phyloP scores from a whole-genome alignment of 2,113 vertebrate genomes.

The Eretmochelys imbricata region DNA sequence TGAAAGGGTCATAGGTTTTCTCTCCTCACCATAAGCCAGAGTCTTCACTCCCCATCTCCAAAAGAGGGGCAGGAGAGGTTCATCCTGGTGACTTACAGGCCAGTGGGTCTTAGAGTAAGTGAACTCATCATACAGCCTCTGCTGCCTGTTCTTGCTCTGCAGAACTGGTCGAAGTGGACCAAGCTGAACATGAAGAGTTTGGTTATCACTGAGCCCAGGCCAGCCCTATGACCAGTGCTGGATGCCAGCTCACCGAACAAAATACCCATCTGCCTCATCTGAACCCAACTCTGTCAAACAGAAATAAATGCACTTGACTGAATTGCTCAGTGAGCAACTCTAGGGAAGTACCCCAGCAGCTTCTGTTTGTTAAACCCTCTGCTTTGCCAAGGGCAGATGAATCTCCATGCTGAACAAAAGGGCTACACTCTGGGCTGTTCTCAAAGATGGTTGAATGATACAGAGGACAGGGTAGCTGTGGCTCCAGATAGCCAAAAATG shows the following conservation, averaged over 20 bases:
- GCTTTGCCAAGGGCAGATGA: neutral
- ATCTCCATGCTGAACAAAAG: neutral
- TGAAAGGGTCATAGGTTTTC: neutral
- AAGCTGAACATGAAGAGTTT: neutral
- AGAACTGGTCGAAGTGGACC: neutral
- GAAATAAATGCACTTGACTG: neutral
- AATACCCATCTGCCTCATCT: neutral
- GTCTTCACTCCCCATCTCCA: neutral
- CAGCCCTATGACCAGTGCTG: neutral
- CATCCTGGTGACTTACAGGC: neutral
- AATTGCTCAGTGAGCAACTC: neutral
- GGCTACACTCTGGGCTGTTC: neutral
- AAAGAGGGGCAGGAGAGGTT: neutral
- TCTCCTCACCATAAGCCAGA: neutral
- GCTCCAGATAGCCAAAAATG: neutral
- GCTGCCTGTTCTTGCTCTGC: neutral
- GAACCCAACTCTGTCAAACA: neutral
- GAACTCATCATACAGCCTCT: neutral
- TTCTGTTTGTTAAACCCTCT: neutral
- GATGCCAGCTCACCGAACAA: neutral
- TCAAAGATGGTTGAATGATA: neutral
- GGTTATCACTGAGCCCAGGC: neutral
- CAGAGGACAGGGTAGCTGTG: neutral
- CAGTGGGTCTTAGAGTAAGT: neutral
- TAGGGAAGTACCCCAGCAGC: neutral